Base-by-base conservation (phyloP, 2,113 vertebrate genomes). In the Bubo bubo region DNA sequence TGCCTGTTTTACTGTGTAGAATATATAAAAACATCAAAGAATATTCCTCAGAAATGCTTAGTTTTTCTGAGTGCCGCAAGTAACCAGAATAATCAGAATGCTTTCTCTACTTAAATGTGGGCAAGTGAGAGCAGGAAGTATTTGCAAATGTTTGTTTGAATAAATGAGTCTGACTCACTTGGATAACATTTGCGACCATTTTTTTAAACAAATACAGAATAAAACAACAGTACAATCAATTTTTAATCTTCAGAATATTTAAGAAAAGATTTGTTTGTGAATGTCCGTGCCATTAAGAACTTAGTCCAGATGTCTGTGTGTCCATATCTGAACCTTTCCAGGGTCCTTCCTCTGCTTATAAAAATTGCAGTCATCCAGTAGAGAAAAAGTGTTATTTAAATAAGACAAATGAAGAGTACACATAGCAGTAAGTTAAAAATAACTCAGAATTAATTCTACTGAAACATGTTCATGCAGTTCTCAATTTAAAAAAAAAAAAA, bases 131-230 rank as follows among this genome's bases (percentile, higher is more conserved):
- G 45, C 43, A 94, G 72, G 83, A 89, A 89, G 47, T 49, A 79
- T 75, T 92, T 89, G 43, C n/a, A 86, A 87, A 66, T 75, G 7
- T 79, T 94, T 81, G 79, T 93, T 89, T 85, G 39, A 93, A 62
- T 96, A 82, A 92, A 34, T 62, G 76, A 53, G 21, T 89, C 67
- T 89, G 59, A 95, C 45, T 91, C 70, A 93, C 24, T 79, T 68
- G 43, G 14, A 56, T 91, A 63, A 86, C 10, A 62, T 87, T 84
- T 75, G 80, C 56, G 84, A 56, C 5, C 3, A 35, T 63, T 77
- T 71, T 92, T 75, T 92, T 64, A 94, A 92, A 74, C 63, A 92
- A 82, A 63, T 68, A 79, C 6, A 60, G 83, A 74, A 28, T 43
- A 74, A 52, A 58, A 14, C 6, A 43, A 35, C 24, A 67, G 12